Conservation (phyloP, 2,113 vertebrate species). For the Podiceps cristatus region DNA sequence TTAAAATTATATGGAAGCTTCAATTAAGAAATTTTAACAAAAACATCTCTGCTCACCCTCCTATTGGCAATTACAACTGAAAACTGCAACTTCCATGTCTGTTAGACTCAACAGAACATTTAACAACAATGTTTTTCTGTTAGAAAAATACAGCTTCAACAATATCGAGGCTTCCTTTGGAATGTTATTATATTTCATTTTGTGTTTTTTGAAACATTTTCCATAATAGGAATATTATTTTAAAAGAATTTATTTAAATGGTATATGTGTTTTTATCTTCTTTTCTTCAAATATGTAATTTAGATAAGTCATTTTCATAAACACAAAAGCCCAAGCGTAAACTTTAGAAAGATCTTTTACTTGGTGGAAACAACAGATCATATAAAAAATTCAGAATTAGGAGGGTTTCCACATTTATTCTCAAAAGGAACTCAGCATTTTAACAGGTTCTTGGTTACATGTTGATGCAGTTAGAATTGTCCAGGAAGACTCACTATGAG, state of each 20-base stretch:
- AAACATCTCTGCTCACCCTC: neutral
- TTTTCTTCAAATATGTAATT: neutral
- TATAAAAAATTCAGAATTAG: neutral
- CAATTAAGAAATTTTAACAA: neutral
- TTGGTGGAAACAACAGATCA: neutral
- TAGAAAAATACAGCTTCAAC: neutral
- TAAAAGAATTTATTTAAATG: neutral
- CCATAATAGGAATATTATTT: neutral
- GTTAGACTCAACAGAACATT: neutral
- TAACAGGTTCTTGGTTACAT: neutral
- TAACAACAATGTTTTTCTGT: neutral
- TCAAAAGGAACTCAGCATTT: neutral
- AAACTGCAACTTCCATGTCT: neutral
- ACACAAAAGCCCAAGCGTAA: neutral
- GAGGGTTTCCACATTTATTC: neutral
- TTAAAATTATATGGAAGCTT: neutral
- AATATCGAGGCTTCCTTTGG: neutral
- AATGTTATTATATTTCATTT: neutral
- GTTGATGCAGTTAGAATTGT: neutral
- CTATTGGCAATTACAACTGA: neutral
- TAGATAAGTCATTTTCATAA: neutral
- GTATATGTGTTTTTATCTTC: neutral
- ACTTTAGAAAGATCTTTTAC: neutral
- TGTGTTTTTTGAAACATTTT: neutral
- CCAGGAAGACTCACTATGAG: neutral